Evolutionary conservation across 1,140 invertebrate genomes (phyloP).

Genomic region (Apis dorsata): DNA sequence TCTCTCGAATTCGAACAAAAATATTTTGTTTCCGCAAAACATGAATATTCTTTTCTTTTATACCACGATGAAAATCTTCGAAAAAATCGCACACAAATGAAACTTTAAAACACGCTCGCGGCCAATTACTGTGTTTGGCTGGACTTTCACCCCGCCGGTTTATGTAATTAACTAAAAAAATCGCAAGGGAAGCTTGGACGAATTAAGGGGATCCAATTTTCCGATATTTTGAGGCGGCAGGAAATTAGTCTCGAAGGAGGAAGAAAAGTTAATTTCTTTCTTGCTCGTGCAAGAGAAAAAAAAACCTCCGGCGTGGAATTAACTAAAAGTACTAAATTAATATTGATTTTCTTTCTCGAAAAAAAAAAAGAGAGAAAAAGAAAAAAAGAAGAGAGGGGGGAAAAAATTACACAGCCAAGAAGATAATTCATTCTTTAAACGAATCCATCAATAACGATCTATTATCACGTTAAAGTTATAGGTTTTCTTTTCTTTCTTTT

Average conservation of each 20-base stretch:
- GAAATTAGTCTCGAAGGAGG: conserved; percentile 26
- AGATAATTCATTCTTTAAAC: not conserved
- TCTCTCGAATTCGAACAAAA: too few species aligned
- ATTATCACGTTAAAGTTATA: not conserved
- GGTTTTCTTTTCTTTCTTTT: too few species aligned
- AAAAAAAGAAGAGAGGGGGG: too few species aligned
- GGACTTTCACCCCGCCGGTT: conserved; percentile 7
- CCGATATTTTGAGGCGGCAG: conserved; percentile 27
- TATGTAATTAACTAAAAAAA: conserved; percentile 25
- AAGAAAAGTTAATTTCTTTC: conserved; percentile 22
- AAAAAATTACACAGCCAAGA: not conserved
- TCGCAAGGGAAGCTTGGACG: not conserved
- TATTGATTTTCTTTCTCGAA: conserved; percentile 8
- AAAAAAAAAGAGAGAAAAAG: not conserved
- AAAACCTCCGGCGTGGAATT: not conserved
- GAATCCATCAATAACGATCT: not conserved
- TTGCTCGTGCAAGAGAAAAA: not conserved
- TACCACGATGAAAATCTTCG: not conserved
- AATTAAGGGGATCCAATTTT: conserved; percentile 20
- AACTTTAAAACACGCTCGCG: not conserved
- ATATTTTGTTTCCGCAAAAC: too few species aligned
- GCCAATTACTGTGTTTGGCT: conserved; percentile 15
- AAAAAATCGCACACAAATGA: not conserved
- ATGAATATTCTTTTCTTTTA: too few species aligned
- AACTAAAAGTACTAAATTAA: conserved; percentile 26